Percentiles rank a stretch among this genome's conserved stretches.
Evolutionary conservation across 2,888 invertebrate species (phyloP).

Genomic region (Ceratothoa steindachneri): DNA sequence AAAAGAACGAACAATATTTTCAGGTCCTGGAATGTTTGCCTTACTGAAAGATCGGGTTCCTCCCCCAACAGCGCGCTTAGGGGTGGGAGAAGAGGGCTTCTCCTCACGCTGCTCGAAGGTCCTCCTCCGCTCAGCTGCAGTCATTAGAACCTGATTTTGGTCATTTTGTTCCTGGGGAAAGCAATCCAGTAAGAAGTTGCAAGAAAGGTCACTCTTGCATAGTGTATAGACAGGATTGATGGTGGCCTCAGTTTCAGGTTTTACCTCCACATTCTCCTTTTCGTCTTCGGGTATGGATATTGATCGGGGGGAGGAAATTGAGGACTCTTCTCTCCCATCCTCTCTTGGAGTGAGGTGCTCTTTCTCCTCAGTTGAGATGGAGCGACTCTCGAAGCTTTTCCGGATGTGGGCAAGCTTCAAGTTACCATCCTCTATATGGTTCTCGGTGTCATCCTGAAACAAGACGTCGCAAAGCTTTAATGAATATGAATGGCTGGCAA

Average conservation of each 20-base stretch:
- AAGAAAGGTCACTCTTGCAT: not conserved
- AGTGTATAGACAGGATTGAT: too few relatives aligned
- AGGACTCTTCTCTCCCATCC: not conserved
- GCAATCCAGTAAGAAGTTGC: not conserved
- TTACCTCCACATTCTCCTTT: constrained; percentile 29
- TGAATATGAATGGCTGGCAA: too few relatives aligned
- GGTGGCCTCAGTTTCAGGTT: too few relatives aligned
- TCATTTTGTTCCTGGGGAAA: not conserved
- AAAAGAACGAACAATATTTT: too few relatives aligned
- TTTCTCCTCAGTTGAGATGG: constrained; percentile 27
- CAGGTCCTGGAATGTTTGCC: too few relatives aligned
- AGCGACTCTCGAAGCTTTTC: constrained; percentile 30
- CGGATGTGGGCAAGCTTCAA: constrained; percentile 32
- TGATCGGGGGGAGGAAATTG: not conserved
- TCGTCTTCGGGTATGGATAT: constrained; percentile 23
- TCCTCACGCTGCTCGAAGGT: constrained; percentile 70
- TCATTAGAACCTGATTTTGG: constrained; percentile 49
- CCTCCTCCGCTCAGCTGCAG: constrained; percentile 72
- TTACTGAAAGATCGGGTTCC: constrained; percentile 40
- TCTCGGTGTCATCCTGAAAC: constrained; percentile 5
- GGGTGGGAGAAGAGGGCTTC: constrained; percentile 34
- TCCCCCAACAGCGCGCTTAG: constrained; percentile 13
- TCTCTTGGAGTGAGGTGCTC: not conserved
- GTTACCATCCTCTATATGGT: constrained; percentile 11
- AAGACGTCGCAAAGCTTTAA: not conserved